Evolutionary conservation across 92 coral and sea anemone species (phyloP), one percentile per base, ranked within the genome.

Genomic region (Phenganax stokvisi): DNA sequence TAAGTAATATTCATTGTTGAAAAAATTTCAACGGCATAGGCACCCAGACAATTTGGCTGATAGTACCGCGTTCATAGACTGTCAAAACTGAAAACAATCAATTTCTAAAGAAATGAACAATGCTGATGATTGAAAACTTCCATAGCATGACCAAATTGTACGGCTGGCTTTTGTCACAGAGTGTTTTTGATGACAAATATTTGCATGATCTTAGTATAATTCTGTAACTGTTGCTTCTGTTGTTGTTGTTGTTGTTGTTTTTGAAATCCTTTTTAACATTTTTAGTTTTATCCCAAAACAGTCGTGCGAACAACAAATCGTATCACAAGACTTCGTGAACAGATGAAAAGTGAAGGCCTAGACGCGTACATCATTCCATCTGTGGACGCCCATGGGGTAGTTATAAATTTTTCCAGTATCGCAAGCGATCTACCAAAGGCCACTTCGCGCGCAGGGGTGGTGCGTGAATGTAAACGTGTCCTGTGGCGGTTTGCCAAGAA

Each of bases 321-420:
- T 9, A 65, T 91, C 75, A 74, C 44, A 56, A 63, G 81, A 51
- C 88, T 91, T 71, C 89, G 97, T 12, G 82, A 72, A 12, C 12
- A 83, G 73, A 89, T 91, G 97, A 59, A 78, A 74, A 70, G 16
- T 1, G 58, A 57, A 12, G 75, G 75, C 47, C 15, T 91, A 7
- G 53, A 80, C 12, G 97, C 97, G n/a, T 93, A 93, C 66, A 88
- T 93, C 53, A 82, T 93, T 28, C 98, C 98, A 1, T 92, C 98
- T 12, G 61, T 88, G 20, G 98, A 93, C 62, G 92, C 98, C 8
- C 98, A 93, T 57, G 93, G 90, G 91, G 98, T 93, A 81, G 47
- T 37, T 37, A 57, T 17, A 3, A 29, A 60, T 63, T 44, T 27
- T 62, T 62, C 13, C 12, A 6, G 6, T 10, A 51, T 80, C 13